Percentiles rank a stretch among this genome's conserved stretches.
Evolutionary conservation across 92 coral and sea anemone species (phyloP).

Genomic region (Heteractis magnifica): DNA sequence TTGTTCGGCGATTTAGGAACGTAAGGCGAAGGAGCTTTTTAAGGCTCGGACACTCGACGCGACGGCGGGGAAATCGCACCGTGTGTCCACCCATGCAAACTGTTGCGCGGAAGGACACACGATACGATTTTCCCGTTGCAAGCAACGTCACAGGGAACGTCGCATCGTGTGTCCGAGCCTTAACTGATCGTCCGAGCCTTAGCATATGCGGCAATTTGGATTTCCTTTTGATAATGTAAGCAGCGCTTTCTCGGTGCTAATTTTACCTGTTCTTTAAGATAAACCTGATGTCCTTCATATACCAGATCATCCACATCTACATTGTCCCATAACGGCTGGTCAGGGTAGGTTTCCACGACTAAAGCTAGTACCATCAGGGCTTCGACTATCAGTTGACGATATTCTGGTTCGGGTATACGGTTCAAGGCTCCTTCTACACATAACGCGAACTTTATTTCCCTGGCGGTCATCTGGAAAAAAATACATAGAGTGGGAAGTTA

Average conservation of each 20-base stretch:
- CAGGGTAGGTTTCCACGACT: conserved; percentile 85
- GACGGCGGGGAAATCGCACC: no score
- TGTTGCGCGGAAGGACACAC: no score
- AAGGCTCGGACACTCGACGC: no score
- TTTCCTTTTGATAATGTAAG: background rate
- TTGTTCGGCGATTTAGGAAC: no score
- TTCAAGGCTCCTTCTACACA: conserved; percentile 92
- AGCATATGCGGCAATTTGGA: no score
- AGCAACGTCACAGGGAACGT: no score
- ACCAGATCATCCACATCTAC: conserved; percentile 91
- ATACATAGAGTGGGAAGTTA: background rate
- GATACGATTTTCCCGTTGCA: no score
- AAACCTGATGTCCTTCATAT: conserved; percentile 71
- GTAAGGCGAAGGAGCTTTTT: no score
- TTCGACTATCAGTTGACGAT: conserved; percentile 92
- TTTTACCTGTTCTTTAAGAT: conserved; percentile 81
- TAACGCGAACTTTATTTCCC: conserved; percentile 93
- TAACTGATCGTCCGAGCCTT: no score
- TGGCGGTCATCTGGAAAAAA: conserved; percentile 83
- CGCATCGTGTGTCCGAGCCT: no score
- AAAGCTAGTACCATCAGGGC: conserved; percentile 89
- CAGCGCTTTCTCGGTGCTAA: background rate
- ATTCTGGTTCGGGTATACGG: conserved; percentile 96
- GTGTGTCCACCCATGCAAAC: no score
- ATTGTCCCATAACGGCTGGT: conserved; percentile 83